These are phyloP conservation scores for Dipodomys spectabilis DNA, from an alignment of 2,113 vertebrate species.

Conservation along the genomic window DNA sequence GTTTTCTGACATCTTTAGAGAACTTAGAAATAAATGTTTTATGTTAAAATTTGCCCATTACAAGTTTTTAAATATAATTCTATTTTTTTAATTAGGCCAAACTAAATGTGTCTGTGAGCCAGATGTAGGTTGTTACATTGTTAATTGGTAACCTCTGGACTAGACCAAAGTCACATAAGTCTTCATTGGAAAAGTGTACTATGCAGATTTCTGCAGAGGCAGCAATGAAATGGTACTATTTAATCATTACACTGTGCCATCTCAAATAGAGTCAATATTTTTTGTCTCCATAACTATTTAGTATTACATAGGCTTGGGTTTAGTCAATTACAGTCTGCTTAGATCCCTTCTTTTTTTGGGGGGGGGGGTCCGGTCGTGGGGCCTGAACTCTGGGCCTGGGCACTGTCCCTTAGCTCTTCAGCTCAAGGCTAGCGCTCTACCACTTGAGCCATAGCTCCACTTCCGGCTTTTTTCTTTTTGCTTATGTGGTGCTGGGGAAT, in stretches of 20 bases:
- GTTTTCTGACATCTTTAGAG: conserved; percentile 39
- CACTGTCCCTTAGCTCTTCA: too few species aligned
- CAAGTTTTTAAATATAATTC: conserved; percentile 1
- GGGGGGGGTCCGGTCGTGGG: too few species aligned
- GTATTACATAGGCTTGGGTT: conserved; percentile 43
- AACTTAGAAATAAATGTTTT: conserved; percentile 52
- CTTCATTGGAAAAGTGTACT: conserved; percentile 48
- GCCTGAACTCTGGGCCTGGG: too few species aligned
- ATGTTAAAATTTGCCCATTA: conserved; percentile 33
- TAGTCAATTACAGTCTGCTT: conserved; percentile 62
- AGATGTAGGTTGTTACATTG: conserved; percentile 37
- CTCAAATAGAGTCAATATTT: conserved; percentile 53
- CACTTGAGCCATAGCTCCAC: too few species aligned
- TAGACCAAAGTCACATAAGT: conserved; percentile 16
- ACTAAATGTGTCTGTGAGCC: conserved; percentile 43
- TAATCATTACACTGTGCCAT: conserved; percentile 56
- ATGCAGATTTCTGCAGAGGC: conserved; percentile 34
- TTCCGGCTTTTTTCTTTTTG: too few species aligned
- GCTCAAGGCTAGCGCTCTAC: too few species aligned
- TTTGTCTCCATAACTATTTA: conserved; percentile 50
- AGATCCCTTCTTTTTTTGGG: conserved; percentile 45
- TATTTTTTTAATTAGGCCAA: conserved; percentile 42
- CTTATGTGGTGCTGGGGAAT: too few species aligned
- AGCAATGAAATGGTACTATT: conserved; percentile 52
- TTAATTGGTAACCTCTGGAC: conserved; percentile 51